Evolutionary conservation across 1,140 invertebrate species (phyloP), one percentile per base, ranked within the genome.

Genomic region (Wiebesia pumilae): DNA sequence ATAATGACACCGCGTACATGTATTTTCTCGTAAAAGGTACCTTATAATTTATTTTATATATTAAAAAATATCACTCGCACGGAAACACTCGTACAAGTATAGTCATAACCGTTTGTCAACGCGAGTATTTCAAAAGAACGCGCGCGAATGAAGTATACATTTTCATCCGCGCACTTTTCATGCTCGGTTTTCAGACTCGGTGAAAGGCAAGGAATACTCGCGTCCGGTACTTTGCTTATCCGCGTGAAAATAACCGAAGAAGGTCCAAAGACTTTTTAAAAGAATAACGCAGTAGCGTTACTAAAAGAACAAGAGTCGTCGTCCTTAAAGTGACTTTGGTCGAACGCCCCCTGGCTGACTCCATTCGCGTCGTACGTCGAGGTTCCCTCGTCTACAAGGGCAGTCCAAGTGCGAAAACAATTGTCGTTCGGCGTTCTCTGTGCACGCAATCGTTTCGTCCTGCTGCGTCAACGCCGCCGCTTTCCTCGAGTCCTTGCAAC

Each of bases 121-220:
- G 21, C 21, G n/a, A 6, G 9, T 6, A n/a, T 43, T 75, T 38
- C 38, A 19, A 24, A 38, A 75, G 38, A 75, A 16, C 21, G 3
- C 21, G 4, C 1, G 33, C 0, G 4, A 24, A 43, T 75, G 43
- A 75, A 75, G 12, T 75, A 43, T n/a, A n/a, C 38, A 43, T 75
- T 75, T 75, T 19, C 43, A 75, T 75, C 43, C 43, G 43, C 71
- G 10, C n/a, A 75, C 40, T 75, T 75, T 75, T 75, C 71, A 75
- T 75, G 27, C 7, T 75, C 1, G n/a, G n/a, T n/a, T n/a, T n/a
- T 43, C n/a, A 6, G 3, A 1, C 38, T 75, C 24, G 10, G 10
- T 75, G 9, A 75, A 75, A 43, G 21, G 38, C 1, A 21, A 12
- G 24, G 7, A 43, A 75, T 43, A 43, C 40, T 12, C 35, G 38